A percentile compares a stretch with the other conserved stretches of the same genome.
Evolutionary conservation across 2,888 invertebrate species (phyloP).

Genomic region (Trimorus sp.): DNA sequence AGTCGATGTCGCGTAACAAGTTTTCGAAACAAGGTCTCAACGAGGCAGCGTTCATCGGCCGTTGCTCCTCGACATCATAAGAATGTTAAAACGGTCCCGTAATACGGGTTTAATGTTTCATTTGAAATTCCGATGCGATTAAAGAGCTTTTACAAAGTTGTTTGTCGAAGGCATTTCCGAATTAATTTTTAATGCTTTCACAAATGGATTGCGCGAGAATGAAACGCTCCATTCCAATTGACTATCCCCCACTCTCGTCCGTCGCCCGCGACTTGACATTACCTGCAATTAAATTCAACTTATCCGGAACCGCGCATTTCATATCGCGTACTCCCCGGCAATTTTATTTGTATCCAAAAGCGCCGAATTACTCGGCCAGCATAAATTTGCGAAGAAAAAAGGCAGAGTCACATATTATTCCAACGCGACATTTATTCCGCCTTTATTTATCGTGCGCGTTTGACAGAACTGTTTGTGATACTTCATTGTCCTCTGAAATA

Average conservation of each 20-base stretch:
- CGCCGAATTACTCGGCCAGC: too few species aligned
- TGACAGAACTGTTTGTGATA: slow-evolving; percentile 37
- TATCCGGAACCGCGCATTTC: too few species aligned
- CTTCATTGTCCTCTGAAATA: slow-evolving; percentile 15
- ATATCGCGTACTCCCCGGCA: not conserved
- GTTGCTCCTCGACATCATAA: slow-evolving; percentile 1
- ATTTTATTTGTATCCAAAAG: too few species aligned
- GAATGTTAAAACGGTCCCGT: slow-evolving; percentile 20
- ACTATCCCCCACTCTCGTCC: too few species aligned
- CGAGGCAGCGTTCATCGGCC: slow-evolving; percentile 11
- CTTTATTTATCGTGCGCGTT: slow-evolving; percentile 22
- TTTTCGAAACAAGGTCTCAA: slow-evolving; percentile 7
- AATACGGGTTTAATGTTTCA: slow-evolving; percentile 17
- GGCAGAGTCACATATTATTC: too few species aligned
- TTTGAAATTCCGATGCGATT: slow-evolving; percentile 27
- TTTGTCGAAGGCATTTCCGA: slow-evolving; percentile 19
- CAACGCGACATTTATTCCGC: too few species aligned
- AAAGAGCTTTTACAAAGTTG: slow-evolving; percentile 27
- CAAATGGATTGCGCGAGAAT: not conserved
- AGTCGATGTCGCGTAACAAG: slow-evolving; percentile 13
- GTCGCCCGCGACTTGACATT: too few species aligned
- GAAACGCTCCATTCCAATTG: too few species aligned
- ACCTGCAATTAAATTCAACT: too few species aligned
- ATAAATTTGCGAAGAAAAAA: too few species aligned
- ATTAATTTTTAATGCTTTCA: slow-evolving; percentile 15